Conservation (phyloP, 2,888 invertebrate genomes). For the Chorisops tibialis region DNA sequence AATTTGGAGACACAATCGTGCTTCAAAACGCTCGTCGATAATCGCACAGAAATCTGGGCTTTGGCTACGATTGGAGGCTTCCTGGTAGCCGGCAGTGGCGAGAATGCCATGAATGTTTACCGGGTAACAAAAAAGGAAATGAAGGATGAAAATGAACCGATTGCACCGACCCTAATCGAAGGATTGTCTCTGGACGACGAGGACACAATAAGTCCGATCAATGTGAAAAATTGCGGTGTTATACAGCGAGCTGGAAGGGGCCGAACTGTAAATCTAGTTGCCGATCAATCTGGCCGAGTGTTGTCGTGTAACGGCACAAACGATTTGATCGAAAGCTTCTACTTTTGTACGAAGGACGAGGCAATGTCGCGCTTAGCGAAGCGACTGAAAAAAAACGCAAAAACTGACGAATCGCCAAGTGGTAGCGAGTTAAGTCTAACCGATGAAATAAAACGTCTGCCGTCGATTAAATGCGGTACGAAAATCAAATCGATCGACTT, state of each 20-base stretch:
- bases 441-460: constrained; percentile 70
- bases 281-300: constrained; percentile 69
- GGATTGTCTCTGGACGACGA: constrained; percentile 47
- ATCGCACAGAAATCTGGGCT: constrained; percentile 86
- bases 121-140: constrained; percentile 61
- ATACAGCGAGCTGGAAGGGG: constrained; percentile 76
- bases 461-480: constrained; percentile 62
- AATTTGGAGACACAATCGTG: constrained; percentile 92
- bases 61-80: constrained; percentile 74
- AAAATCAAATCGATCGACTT: constrained; percentile 70
- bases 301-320: constrained; percentile 83
- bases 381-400: constrained; percentile 67
- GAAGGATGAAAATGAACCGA: constrained; percentile 54
- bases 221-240: constrained; percentile 74
- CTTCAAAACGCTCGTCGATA: constrained; percentile 90
- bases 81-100: constrained; percentile 84
- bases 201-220: constrained; percentile 59
- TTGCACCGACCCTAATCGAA: constrained; percentile 52
- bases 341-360: constrained; percentile 73
- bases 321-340: constrained; percentile 76
- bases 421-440: constrained; percentile 57
- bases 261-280: constrained; percentile 69
- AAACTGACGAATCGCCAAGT: constrained; percentile 47
- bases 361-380: constrained; percentile 68
- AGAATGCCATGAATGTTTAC: constrained; percentile 83